Evolutionary conservation across 2,113 vertebrate species (phyloP).

Genomic region (Naja naja): DNA sequence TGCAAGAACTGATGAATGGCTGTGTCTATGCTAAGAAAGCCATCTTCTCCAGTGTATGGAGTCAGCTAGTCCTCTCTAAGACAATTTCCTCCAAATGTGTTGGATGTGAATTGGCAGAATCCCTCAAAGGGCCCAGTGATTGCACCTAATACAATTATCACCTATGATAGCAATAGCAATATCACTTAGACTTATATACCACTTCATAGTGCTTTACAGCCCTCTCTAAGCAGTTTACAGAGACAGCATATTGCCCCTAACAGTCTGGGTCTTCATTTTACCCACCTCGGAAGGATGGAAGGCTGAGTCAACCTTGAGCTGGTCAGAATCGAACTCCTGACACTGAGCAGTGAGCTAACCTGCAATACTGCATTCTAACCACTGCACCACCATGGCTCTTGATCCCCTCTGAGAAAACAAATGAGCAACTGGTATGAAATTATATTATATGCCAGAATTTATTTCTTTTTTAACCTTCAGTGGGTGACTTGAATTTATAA

Average conservation of each 20-base stretch:
- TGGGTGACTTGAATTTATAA: slow-evolving; percentile 48
- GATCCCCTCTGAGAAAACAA: background rate
- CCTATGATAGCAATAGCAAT: background rate
- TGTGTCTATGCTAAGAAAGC: background rate
- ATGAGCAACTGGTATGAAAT: background rate
- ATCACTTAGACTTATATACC: background rate
- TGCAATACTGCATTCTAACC: background rate
- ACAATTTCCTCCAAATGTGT: background rate
- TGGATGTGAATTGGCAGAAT: background rate
- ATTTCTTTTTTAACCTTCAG: slow-evolving; percentile 73
- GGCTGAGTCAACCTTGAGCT: background rate
- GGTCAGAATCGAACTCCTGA: background rate
- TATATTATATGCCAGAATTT: slow-evolving; percentile 10
- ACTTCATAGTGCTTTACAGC: background rate
- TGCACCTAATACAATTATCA: background rate
- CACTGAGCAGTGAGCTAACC: background rate
- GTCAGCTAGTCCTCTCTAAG: background rate
- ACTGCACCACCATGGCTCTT: background rate
- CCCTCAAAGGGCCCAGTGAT: background rate
- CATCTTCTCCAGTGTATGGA: background rate
- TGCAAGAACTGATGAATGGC: background rate
- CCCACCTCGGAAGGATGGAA: background rate
- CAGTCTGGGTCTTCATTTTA: background rate
- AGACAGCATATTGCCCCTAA: background rate
- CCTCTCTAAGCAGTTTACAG: background rate